phyloP scores from a whole-genome alignment of 2,797 vertebrate species.

The Lates japonicus region DNA sequence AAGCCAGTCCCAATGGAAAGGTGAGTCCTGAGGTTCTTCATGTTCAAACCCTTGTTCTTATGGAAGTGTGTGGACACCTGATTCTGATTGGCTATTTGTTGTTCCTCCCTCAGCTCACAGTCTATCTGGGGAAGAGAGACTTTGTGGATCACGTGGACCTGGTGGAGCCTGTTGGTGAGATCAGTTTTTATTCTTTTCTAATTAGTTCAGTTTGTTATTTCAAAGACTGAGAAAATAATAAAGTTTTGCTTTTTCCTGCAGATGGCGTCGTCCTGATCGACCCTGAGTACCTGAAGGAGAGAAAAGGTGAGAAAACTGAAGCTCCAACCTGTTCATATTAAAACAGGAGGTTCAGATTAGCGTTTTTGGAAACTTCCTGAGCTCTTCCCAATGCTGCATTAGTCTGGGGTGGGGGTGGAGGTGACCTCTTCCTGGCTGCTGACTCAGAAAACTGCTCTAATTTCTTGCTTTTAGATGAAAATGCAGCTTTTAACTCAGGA shows the following conservation, averaged over 20 bases:
- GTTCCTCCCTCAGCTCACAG: slow-evolving; percentile 88
- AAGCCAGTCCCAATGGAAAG: slow-evolving; percentile 98
- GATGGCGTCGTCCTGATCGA: slow-evolving; percentile 96
- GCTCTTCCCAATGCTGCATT: not conserved
- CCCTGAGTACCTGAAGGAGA: slow-evolving; percentile 96
- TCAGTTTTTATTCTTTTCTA: not conserved
- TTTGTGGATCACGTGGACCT: slow-evolving; percentile 96
- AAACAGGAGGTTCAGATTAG: not conserved
- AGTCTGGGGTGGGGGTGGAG: not conserved
- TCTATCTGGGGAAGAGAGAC: slow-evolving; percentile 97
- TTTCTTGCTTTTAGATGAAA: not conserved
- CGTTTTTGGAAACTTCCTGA: not conserved
- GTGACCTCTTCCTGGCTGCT: not conserved
- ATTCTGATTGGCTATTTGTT: not conserved
- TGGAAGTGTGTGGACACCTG: not conserved
- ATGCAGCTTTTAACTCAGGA: not conserved
- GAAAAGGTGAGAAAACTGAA: slow-evolving; percentile 84
- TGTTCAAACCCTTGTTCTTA: not conserved
- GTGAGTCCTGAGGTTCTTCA: slow-evolving; percentile 79
- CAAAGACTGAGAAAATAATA: not conserved
- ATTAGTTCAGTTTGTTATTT: not conserved
- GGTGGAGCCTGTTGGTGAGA: slow-evolving; percentile 95
- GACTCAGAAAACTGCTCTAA: too few relatives aligned
- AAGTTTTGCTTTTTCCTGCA: slow-evolving; percentile 60
- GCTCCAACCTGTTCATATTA: not conserved